A percentile compares a stretch with the other conserved stretches of the same genome.
Conservation (phyloP, 2,113 vertebrate species). For the Oncorhynchus clarkii region DNA sequence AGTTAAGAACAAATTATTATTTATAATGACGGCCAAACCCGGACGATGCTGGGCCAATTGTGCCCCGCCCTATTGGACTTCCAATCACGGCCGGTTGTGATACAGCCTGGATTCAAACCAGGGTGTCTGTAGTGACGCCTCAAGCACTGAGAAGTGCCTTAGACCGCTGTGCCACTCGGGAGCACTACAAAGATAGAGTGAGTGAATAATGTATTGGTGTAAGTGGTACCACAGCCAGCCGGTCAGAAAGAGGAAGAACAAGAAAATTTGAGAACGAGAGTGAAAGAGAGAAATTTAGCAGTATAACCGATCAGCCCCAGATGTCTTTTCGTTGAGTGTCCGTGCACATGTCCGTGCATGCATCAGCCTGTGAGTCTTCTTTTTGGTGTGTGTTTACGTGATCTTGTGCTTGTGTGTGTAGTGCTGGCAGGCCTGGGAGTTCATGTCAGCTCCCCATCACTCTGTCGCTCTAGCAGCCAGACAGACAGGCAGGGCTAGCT, state of each 20-base stretch:
- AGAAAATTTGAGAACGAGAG: conserved; percentile 22
- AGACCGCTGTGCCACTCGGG: too few species aligned
- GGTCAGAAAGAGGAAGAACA: conserved; percentile 29
- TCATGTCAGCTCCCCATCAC: too few species aligned
- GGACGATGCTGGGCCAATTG: too few species aligned
- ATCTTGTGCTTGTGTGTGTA: conserved; percentile 13
- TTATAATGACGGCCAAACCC: too few species aligned
- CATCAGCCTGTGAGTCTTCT: conserved; percentile 38
- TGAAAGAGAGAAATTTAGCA: conserved; percentile 27
- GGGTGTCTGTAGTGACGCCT: too few species aligned
- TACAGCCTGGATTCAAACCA: too few species aligned
- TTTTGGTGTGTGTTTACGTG: neutral
- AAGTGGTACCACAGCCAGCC: neutral
- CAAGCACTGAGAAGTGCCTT: too few species aligned
- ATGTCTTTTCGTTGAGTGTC: conserved; percentile 46
- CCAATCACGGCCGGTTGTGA: too few species aligned
- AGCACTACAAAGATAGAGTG: too few species aligned
- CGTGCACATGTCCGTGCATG: neutral
- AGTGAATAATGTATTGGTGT: too few species aligned
- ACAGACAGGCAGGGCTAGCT: conserved; percentile 29
- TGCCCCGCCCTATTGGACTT: too few species aligned
- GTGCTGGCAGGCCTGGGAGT: neutral
- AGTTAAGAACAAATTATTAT: too few species aligned
- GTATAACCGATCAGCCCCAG: conserved; percentile 25
- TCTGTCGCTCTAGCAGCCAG: conserved; percentile 18